Evolutionary conservation across 2,888 invertebrate genomes (phyloP), one percentile per base, ranked within the genome.

Genomic region (Andrena camellia): DNA sequence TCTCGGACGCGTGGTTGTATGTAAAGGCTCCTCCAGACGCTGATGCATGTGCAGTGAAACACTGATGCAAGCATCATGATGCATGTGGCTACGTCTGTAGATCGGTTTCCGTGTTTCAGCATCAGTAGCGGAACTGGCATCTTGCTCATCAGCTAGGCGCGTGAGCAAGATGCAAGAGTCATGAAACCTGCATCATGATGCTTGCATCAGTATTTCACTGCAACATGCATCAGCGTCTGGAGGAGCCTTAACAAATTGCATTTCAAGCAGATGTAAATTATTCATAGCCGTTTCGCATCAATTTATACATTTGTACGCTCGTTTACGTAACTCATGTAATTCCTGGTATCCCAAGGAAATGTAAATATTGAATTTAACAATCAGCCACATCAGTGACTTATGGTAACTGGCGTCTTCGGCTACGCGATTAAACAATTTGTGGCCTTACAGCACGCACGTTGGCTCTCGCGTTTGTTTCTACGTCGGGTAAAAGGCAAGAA

Each of bases 171-270:
- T n/a, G n/a, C n/a, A n/a, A n/a, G n/a, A n/a, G n/a, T n/a, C n/a
- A n/a, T n/a, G n/a, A n/a, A n/a, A n/a, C n/a, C n/a, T n/a, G n/a
- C n/a, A n/a, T n/a, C n/a, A n/a, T n/a, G n/a, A n/a, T n/a, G n/a
- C n/a, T n/a, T n/a, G n/a, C n/a, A n/a, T n/a, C n/a, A n/a, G n/a
- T n/a, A n/a, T n/a, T n/a, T n/a, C n/a, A n/a, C n/a, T n/a, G n/a
- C n/a, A n/a, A n/a, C n/a, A n/a, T n/a, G n/a, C n/a, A n/a, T n/a
- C n/a, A n/a, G n/a, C n/a, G n/a, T n/a, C n/a, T n/a, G n/a, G n/a
- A n/a, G n/a, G n/a, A n/a, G n/a, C n/a, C n/a, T n/a, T n/a, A 66
- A 74, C 33, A 23, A 66, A 66, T 78, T 60, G 6, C 35, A 42
- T 13, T n/a, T 4, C n/a, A 13, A 35, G n/a, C 8, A 17, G 29